Conservation (phyloP, 1,140 invertebrate species). For the Ectropis grisescens region DNA sequence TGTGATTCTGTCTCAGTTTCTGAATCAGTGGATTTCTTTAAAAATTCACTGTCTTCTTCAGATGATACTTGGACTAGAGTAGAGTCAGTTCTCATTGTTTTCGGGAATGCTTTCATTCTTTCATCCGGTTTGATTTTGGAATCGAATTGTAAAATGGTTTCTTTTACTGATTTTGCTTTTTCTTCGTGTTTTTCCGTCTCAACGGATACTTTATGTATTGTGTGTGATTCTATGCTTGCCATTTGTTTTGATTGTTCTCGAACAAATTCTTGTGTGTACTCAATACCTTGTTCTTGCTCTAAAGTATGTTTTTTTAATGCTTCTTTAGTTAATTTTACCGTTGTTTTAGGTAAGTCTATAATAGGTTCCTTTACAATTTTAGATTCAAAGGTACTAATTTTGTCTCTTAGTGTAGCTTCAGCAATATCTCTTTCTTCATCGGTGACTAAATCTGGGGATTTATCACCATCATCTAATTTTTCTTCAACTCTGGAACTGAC, state of each 20-base stretch:
- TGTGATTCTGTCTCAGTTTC: slow-evolving; percentile 70
- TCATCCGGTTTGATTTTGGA: slow-evolving; percentile 48
- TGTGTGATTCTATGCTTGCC: slow-evolving; percentile 28
- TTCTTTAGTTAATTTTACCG: slow-evolving; percentile 65
- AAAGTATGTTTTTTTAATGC: slow-evolving; percentile 64
- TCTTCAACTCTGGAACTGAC: slow-evolving; percentile 54
- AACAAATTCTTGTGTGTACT: slow-evolving; percentile 69
- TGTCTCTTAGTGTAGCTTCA: slow-evolving; percentile 57
- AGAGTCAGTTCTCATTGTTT: slow-evolving; percentile 61
- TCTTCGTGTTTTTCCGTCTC: slow-evolving; percentile 37
- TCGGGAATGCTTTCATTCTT: slow-evolving; percentile 46
- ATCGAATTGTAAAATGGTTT: slow-evolving; percentile 60
- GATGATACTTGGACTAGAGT: slow-evolving; percentile 68
- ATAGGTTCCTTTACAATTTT: slow-evolving; percentile 57
- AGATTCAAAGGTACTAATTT: slow-evolving; percentile 63
- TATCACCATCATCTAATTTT: slow-evolving; percentile 57
- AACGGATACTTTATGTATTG: slow-evolving; percentile 34
- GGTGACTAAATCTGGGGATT: slow-evolving; percentile 46
- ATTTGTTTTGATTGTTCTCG: slow-evolving; percentile 62
- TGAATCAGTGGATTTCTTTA: slow-evolving; percentile 70
- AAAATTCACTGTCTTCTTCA: slow-evolving; percentile 67
- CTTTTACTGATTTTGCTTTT: slow-evolving; percentile 50
- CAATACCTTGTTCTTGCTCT: slow-evolving; percentile 60
- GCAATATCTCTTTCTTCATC: slow-evolving; percentile 58
- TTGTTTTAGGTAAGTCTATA: slow-evolving; percentile 47